Conservation (phyloP, 2,113 vertebrate genomes). For the Cyanoderma ruficeps region DNA sequence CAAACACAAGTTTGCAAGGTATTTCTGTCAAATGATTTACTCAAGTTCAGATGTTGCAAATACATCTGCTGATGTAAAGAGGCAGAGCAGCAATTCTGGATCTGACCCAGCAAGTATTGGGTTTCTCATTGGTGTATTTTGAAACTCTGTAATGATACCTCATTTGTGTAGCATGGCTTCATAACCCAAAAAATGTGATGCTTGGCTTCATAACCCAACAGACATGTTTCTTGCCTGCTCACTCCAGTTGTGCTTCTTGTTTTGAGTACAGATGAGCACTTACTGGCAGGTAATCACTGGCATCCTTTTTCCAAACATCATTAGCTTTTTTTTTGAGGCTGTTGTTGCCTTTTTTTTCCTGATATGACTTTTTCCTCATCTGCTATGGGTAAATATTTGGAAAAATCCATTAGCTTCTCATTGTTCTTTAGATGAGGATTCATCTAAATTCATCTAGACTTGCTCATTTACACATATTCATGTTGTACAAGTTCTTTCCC, state of each 20-base stretch:
- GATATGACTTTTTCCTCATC: not conserved
- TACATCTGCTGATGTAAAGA: not conserved
- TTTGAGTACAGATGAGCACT: conserved; percentile 54
- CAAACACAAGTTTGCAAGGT: conserved; percentile 53
- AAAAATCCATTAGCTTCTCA: not conserved
- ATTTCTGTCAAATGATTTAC: conserved; percentile 38
- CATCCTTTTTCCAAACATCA: conserved; percentile 28
- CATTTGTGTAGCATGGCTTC: conserved; percentile 63
- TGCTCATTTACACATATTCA: conserved; percentile 37
- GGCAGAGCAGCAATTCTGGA: not conserved
- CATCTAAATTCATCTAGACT: conserved; percentile 35
- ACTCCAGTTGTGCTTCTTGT: conserved; percentile 30
- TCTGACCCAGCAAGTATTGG: conserved; percentile 11
- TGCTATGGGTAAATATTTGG: not conserved
- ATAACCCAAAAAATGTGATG: conserved; percentile 36
- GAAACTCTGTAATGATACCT: conserved; percentile 59
- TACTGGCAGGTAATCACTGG: conserved; percentile 50
- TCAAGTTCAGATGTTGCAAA: conserved; percentile 34
- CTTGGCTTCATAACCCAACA: conserved; percentile 60
- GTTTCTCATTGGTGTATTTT: conserved; percentile 56
- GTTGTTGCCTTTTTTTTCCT: not conserved
- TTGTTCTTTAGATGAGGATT: not conserved
- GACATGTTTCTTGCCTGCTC: conserved; percentile 39
- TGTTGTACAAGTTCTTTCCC: conserved; percentile 50
- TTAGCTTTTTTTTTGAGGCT: not conserved